These are phyloP conservation scores for Prosopocoilus inquinatus DNA, from an alignment of 2,888 invertebrate genomes.

Conservation along the genomic window DNA sequence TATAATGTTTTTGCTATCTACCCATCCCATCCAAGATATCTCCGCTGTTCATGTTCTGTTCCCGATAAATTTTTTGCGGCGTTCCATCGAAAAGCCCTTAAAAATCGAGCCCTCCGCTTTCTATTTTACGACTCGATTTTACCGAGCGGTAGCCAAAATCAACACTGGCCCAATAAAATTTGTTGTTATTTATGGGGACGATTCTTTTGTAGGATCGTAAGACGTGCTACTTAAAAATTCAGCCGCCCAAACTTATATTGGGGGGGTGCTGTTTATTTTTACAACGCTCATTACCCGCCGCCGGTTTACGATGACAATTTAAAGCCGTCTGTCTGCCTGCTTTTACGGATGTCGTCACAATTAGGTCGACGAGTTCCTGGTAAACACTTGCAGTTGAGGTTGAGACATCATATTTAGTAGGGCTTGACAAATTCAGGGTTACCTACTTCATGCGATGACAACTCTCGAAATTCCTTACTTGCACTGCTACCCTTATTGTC, in stretches of 20 bases:
- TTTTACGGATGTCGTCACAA: neutral
- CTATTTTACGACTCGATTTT: neutral
- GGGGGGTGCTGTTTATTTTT: too few relatives aligned
- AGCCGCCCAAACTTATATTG: too few relatives aligned
- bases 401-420: neutral
- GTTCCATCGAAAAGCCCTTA: too few relatives aligned
- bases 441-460: neutral
- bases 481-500: too few relatives aligned
- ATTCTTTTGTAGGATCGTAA: too few relatives aligned
- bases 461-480: too few relatives aligned
- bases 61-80: neutral
- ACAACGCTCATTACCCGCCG: too few relatives aligned
- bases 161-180: too few relatives aligned
- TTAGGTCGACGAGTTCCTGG: conserved; percentile 1
- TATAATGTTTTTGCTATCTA: conserved; percentile 26
- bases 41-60: conserved; percentile 1
- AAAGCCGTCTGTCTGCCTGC: too few relatives aligned
- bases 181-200: too few relatives aligned
- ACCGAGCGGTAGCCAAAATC: neutral
- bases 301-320: too few relatives aligned
- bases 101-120: neutral
- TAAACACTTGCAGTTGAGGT: neutral
- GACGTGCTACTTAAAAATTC: too few relatives aligned
- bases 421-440: conserved; percentile 4
- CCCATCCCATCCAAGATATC: conserved; percentile 6